These are phyloP conservation scores for Macrophya alboannulata DNA, from an alignment of 2,888 invertebrate species.

Conservation along the genomic window DNA sequence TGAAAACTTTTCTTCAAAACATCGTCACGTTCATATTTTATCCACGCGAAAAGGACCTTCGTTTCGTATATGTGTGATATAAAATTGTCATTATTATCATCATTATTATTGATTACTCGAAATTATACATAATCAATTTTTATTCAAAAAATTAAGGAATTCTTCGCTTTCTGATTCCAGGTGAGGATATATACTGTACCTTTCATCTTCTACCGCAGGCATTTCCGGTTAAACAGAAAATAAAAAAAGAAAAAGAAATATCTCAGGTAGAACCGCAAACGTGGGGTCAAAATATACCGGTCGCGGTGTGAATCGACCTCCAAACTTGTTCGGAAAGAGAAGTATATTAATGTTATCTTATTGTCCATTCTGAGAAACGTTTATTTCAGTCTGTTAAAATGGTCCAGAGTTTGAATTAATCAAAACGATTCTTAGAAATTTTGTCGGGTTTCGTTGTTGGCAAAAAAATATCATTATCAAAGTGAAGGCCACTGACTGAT, in stretches of 20 bases:
- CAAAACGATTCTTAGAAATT: not conserved
- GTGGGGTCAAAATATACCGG: not conserved
- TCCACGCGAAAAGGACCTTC: not conserved
- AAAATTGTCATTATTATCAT: not conserved
- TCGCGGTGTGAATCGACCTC: conserved; percentile 15
- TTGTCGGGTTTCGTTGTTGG: not conserved
- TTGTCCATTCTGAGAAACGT: conserved; percentile 2
- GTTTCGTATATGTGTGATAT: not conserved
- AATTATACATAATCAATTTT: not conserved
- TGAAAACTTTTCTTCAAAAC: conserved; percentile 2
- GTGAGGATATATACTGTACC: conserved; percentile 6
- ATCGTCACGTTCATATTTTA: not conserved
- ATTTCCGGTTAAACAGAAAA: conserved; percentile 23
- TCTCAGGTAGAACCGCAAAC: conserved; percentile 42
- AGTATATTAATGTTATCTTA: not conserved
- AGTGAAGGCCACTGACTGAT: not conserved
- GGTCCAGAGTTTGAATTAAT: conserved; percentile 1
- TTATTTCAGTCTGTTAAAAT: not conserved
- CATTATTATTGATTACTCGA: too few species aligned
- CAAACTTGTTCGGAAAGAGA: not conserved
- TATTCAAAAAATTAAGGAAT: not conserved
- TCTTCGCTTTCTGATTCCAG: conserved; percentile 30
- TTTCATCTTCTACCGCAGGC: conserved; percentile 34
- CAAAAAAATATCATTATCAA: not conserved
- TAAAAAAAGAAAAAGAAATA: not conserved